These are phyloP conservation scores for Girardinichthys multiradiatus DNA, from an alignment of 2,113 vertebrate species.

Conservation along the genomic window DNA sequence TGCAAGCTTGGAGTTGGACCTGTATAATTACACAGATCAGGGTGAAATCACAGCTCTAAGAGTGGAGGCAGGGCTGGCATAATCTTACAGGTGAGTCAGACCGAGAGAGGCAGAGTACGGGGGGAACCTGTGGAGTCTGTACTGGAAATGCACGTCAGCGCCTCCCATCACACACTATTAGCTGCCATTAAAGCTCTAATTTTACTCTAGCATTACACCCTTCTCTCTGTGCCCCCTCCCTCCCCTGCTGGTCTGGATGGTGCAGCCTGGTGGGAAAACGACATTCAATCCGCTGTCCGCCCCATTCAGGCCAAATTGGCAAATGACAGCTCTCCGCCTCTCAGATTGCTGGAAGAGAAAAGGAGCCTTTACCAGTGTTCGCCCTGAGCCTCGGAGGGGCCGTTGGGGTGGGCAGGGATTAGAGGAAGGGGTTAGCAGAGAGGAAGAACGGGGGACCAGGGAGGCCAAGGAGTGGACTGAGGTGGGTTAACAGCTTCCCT, in stretches of 20 bases:
- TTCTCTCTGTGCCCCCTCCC: conserved; percentile 66
- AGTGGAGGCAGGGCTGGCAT: conserved; percentile 70
- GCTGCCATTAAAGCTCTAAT: conserved; percentile 87
- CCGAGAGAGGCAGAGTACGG: conserved; percentile 28
- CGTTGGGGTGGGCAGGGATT: conserved; percentile 29
- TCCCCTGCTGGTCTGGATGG: conserved; percentile 82
- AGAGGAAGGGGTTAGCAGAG: conserved; percentile 24
- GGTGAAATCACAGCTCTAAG: conserved; percentile 81
- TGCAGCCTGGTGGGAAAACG: conserved; percentile 89
- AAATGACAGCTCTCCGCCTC: conserved; percentile 89
- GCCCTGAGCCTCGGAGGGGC: conserved; percentile 42
- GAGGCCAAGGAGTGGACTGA: conserved; percentile 57
- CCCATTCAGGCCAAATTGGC: conserved; percentile 86
- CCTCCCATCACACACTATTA: conserved; percentile 85
- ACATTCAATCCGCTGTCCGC: conserved; percentile 87
- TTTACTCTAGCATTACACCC: conserved; percentile 88
- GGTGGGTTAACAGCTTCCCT: conserved; percentile 73
- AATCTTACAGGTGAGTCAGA: conserved; percentile 79
- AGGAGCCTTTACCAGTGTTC: conserved; percentile 62
- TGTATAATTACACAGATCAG: conserved; percentile 82
- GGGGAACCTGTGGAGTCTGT: conserved; percentile 74
- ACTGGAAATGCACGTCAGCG: conserved; percentile 82
- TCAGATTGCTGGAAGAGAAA: conserved; percentile 81
- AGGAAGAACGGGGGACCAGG: conserved; percentile 17
- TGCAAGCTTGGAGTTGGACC: conserved; percentile 59